Evolutionary conservation across 2,797 vertebrate genomes (phyloP), one percentile per base, ranked within the genome.

Genomic region (Gallinago nigripennis): DNA sequence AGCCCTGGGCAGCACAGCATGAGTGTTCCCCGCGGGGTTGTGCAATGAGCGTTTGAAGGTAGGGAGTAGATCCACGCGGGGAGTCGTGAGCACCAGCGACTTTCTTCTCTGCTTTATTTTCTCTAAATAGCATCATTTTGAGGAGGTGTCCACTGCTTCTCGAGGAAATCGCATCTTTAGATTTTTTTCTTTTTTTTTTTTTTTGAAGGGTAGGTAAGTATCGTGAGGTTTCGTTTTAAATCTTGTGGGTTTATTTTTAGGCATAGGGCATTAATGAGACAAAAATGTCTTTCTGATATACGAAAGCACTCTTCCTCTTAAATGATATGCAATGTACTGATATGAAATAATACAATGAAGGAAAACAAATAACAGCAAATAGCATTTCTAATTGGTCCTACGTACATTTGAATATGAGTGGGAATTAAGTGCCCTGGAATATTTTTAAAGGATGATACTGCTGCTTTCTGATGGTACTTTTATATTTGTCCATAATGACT

Each of bases 191-290:
- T 45, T 45, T 45, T 45, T 76, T 58, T 58, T 50, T 70, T 76
- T 58, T 80, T 46, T 58, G 20, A 17, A 70, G 41, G 10, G 16
- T 48, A 79, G 39, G 25, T 16, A 86, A 56, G 57, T 87, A 69
- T 41, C 2, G 0, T 0, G 0, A 61, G 19, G 15, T 39, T 94
- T 92, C 20, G 30, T 91, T 86, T 89, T 54, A 76, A 81, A 79
- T 79, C 25, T 71, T 9, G 23, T 86, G 33, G 13, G 2, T 90
- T 96, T 96, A 92, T 94, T 92, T 92, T 95, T 90, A 93, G 86
- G 53, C 19, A 41, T 65, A 53, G 37, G 41, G 21, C 83, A 90
- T 88, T 93, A 94, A 61, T 73, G 75, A 82, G 73, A 61, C 25
- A 90, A 77, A 90, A 90, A 56, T 9, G 41, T 80, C 79, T 69